Conservation (phyloP, 2,888 invertebrate genomes). For the Ecdyonurus torrentis region DNA sequence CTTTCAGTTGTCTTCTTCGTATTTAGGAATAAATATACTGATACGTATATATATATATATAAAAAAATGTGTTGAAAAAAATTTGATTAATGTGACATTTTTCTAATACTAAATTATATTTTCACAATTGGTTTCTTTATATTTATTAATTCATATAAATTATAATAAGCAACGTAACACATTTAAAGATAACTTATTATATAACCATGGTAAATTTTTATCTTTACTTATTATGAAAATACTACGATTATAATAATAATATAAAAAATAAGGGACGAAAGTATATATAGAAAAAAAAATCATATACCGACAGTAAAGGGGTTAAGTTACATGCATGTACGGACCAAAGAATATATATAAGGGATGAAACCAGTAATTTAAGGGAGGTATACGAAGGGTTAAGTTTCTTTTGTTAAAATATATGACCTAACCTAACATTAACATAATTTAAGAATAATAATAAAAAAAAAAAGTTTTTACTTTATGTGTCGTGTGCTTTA, state of each 20-base stretch:
- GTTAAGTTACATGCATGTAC: not conserved
- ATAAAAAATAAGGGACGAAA: not conserved
- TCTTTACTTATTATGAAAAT: not conserved
- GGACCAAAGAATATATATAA: not conserved
- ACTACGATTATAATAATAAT: not conserved
- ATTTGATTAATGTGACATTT: slow-evolving; percentile 2
- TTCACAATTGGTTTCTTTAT: not conserved
- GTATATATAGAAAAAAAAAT: not conserved
- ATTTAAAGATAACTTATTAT: too few relatives aligned
- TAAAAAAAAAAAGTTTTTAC: not conserved
- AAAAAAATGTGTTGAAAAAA: not conserved
- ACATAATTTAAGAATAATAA: not conserved
- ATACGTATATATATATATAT: not conserved
- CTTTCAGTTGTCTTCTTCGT: too few relatives aligned
- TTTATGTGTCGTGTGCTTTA: slow-evolving; percentile 1
- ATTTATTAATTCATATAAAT: not conserved
- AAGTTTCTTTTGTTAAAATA: not conserved
- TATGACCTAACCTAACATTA: not conserved
- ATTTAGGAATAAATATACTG: too few relatives aligned
- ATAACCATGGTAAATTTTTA: not conserved
- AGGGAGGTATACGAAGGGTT: too few relatives aligned
- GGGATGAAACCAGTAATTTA: slow-evolving; percentile 4
- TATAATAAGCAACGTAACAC: too few relatives aligned
- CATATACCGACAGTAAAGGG: not conserved
- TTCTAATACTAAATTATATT: slow-evolving; percentile 1